Base-by-base conservation (phyloP, 1,140 invertebrate species). In the Lineus longissimus region DNA sequence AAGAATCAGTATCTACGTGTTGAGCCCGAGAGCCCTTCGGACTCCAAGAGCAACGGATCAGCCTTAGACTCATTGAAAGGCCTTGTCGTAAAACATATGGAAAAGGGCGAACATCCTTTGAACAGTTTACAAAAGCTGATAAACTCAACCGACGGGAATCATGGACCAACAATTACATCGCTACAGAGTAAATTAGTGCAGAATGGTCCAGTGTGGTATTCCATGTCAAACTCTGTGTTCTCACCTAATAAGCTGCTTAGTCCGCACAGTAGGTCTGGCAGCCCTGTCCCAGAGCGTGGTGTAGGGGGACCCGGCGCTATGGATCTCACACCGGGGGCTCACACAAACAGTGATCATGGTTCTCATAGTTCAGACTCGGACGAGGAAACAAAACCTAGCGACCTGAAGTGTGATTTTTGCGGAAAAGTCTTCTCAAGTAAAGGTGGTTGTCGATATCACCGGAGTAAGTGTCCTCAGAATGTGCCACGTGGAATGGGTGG, bases 71-170 rank as follows among this genome's bases (percentile, higher is more conserved):
- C 64, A n/a, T 43, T 65, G 54, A 59, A 65, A 54, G 54, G 55
- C 2, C 60, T 65, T 33, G 64, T 65, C 9, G 55, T 51, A 2
- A 54, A 62, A 51, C 22, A 40, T n/a, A 43, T 55, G 31, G 40
- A 59, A 25, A 54, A 47, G 22, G 55, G 13, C 23, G 64, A 65
- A 29, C 64, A 65, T 51, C 64, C 64, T 15, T 31, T 65, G 27
- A 59, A 65, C 41, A 65, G 64, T 43, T 59, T 65, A 11, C 59
- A 65, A 43, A 65, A 65, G 41, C 51, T 65, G 15, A 62, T 62
- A 2, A 31, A 64, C 25, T 27, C n/a, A 27, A 51, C 59, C 2
- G 29, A 23, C 6, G 36, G 30, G 17, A 30, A 45, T 19, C 15
- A 33, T 15, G 29, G 51, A 17, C 40, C 59, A 2, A 4, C 19